Evolutionary conservation across 2,113 vertebrate genomes (phyloP).

Genomic region (Penelope pileata): DNA sequence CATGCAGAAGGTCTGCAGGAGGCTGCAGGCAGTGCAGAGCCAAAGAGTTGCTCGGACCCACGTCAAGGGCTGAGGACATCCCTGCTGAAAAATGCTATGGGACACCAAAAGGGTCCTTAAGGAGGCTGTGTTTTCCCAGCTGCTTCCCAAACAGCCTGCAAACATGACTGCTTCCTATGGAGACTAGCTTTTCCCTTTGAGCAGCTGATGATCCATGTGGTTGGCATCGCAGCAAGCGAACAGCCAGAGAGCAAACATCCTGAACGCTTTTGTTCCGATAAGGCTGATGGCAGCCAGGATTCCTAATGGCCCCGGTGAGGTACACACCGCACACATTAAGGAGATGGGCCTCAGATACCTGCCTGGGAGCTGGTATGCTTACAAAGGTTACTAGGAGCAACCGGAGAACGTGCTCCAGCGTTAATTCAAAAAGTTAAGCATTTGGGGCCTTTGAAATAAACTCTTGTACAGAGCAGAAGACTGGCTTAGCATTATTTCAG

Average conservation of each 20-base stretch:
- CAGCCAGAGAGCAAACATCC: conserved; percentile 3
- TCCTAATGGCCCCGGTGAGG: background rate
- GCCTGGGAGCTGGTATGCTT: fast-evolving
- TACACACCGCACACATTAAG: background rate
- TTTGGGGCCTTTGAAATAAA: conserved; percentile 16
- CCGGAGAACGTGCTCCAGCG: background rate
- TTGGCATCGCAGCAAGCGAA: background rate
- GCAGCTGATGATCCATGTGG: background rate
- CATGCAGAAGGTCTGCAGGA: background rate
- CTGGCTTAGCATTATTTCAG: conserved; percentile 22
- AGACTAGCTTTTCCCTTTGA: background rate
- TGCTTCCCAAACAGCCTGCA: background rate
- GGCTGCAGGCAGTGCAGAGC: background rate
- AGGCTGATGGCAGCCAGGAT: background rate
- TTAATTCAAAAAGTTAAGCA: conserved; percentile 28
- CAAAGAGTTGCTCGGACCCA: background rate
- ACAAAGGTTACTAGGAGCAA: background rate
- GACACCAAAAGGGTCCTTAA: background rate
- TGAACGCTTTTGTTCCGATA: background rate
- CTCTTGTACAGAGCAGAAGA: background rate
- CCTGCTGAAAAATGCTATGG: background rate
- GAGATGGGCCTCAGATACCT: background rate
- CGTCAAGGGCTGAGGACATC: background rate
- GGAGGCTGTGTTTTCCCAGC: background rate
- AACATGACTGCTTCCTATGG: fast-evolving